Base-by-base conservation (phyloP, 2,888 invertebrate species). In the Ryuthela nishihirai region DNA sequence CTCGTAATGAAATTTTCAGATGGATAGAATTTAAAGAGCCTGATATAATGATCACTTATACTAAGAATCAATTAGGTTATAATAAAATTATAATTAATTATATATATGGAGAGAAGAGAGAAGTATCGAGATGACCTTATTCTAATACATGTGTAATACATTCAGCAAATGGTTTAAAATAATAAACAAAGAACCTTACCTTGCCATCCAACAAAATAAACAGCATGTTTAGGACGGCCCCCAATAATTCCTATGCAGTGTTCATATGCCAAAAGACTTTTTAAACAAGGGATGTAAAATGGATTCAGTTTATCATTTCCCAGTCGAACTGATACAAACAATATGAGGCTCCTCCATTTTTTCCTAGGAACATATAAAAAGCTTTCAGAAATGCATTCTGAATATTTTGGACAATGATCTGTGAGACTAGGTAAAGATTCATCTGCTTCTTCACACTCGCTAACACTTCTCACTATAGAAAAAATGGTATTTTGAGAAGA, bases 201-300 rank as follows among this genome's bases (percentile, higher is more conserved):
- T 80, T 93, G 93, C 74, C 85, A 92, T 42, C 94, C 95, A 63
- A 94, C 82, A 77, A 95, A 93, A 75, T 91, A 95, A 29, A 94
- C 77, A 15, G 94, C 91, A 79, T 93, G 93, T 72, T 88, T 88
- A 0, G 94, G 94, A 68, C 88, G 80, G 12, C 95, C 95, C 6
- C 94, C 95, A 70, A 94, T 91, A 45, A 94, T 85, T 20, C 95
- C 94, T 69, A 94, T 83, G 70, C 90, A 93, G 69, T 83, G 82
- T 26, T 55, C 53, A 62, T 88, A 79, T 64, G 86, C 86, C 34
- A 94, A 80, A 41, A 93, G 75, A 26, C 84, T 82, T 59, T 88
- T 87, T 24, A 94, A 77, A 71, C 89, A 89, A 12, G 87, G 84
- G 10, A 85, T 83, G 76, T 94, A 94, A 46, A 86, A 83, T 4